Evolutionary conservation across 2,113 vertebrate species (phyloP).

Genomic region (Neoarius graeffei): DNA sequence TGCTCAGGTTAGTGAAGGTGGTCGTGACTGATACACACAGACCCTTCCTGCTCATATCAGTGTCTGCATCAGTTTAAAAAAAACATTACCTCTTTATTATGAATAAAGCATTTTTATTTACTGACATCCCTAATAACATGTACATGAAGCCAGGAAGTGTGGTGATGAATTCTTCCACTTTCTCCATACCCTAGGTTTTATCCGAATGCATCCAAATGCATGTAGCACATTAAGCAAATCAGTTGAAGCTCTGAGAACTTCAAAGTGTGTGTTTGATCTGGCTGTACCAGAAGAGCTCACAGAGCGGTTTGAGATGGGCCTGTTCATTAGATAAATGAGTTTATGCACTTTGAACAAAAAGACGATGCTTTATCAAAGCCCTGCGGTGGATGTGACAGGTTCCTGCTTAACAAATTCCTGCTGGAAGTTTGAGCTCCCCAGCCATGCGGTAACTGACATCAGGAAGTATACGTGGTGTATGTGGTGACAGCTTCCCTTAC

Average conservation of each 20-base stretch:
- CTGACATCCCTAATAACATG: background rate
- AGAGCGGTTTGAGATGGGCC: background rate
- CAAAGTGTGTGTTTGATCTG: slow-evolving; percentile 28
- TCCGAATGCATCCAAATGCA: background rate
- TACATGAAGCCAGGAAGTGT: background rate
- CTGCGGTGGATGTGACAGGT: slow-evolving; percentile 14
- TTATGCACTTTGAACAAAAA: slow-evolving; percentile 29
- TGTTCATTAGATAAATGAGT: slow-evolving; percentile 45
- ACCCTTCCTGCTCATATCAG: background rate
- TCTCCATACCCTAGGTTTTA: background rate
- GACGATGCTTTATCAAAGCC: slow-evolving; percentile 29
- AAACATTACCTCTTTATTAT: background rate
- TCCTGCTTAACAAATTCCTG: slow-evolving; percentile 10
- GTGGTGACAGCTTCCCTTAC: slow-evolving; percentile 27
- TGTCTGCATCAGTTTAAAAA: background rate
- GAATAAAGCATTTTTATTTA: background rate
- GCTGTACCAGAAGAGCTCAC: background rate
- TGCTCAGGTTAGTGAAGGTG: background rate
- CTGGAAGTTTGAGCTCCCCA: background rate
- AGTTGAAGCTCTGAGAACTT: background rate
- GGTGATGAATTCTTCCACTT: slow-evolving; percentile 1
- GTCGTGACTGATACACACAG: background rate
- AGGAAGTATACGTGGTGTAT: slow-evolving; percentile 12
- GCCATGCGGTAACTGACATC: slow-evolving; percentile 11
- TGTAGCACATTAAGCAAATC: slow-evolving; percentile 18